These are phyloP conservation scores for Sinocyclocheilus anophthalmus DNA, from an alignment of 2,113 vertebrate genomes.

Conservation along the genomic window DNA sequence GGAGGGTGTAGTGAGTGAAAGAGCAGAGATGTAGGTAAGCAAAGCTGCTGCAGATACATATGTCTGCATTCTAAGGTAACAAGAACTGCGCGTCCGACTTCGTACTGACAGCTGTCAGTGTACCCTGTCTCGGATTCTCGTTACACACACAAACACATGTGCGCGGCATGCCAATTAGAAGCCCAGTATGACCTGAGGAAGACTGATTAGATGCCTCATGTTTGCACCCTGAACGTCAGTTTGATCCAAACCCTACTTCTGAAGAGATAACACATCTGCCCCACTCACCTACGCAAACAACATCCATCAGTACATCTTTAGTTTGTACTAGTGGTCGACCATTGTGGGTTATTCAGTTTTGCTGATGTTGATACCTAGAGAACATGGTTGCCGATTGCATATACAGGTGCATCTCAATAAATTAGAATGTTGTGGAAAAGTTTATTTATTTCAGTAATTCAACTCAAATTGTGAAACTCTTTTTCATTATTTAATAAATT, in stretches of 20 bases:
- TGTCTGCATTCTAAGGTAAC: constrained; percentile 32
- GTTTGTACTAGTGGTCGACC: neutral
- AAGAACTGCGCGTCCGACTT: neutral
- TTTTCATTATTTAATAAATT: too few relatives aligned
- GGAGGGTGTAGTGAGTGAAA: constrained; percentile 3
- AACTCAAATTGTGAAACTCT: too few relatives aligned
- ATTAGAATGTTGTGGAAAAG: too few relatives aligned
- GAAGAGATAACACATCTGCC: constrained; percentile 29
- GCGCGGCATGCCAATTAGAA: constrained; percentile 66
- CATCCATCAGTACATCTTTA: neutral
- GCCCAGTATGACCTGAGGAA: constrained; percentile 59
- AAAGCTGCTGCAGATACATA: constrained; percentile 5
- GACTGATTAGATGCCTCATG: constrained; percentile 69
- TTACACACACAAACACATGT: neutral
- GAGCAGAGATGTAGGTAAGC: constrained; percentile 13
- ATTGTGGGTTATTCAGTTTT: neutral
- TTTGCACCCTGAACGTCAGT: constrained; percentile 69
- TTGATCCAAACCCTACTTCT: constrained; percentile 51
- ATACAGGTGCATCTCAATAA: too few relatives aligned
- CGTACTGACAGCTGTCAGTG: constrained; percentile 72
- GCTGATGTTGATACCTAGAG: neutral
- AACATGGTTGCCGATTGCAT: neutral
- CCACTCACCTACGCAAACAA: constrained; percentile 38
- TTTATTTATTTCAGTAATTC: too few relatives aligned
- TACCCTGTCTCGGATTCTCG: constrained; percentile 57